A percentile compares a stretch with the other conserved stretches of the same genome.
Evolutionary conservation across 1,140 invertebrate genomes (phyloP).

Genomic region (Hylaeus volcanicus): DNA sequence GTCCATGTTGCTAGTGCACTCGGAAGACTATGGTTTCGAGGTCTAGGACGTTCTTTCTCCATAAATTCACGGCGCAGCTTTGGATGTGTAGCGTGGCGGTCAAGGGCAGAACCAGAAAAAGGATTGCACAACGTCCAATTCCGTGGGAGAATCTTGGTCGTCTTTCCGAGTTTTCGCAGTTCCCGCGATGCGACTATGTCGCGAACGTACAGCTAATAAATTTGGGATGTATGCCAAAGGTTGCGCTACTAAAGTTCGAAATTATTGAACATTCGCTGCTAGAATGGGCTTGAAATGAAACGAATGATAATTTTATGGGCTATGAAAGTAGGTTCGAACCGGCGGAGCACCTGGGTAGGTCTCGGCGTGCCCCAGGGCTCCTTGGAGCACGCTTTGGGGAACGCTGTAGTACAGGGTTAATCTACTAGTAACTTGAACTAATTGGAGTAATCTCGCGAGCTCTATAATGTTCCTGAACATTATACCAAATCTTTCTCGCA

Average conservation of each 20-base stretch:
- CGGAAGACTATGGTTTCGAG: too few species aligned
- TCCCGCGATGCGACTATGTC: background rate
- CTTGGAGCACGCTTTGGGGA: too few species aligned
- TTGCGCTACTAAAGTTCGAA: background rate
- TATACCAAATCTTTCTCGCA: too few species aligned
- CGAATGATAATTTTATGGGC: too few species aligned
- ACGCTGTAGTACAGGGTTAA: too few species aligned
- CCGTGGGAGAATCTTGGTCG: background rate
- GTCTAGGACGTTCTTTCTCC: conserved; percentile 1
- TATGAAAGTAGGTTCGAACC: too few species aligned
- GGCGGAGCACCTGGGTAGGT: too few species aligned
- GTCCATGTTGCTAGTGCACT: background rate
- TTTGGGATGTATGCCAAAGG: conserved; percentile 2
- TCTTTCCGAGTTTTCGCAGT: background rate
- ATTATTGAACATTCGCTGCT: background rate
- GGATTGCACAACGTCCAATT: background rate
- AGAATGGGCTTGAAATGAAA: too few species aligned
- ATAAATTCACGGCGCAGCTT: background rate
- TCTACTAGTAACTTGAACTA: too few species aligned
- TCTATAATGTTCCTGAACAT: too few species aligned
- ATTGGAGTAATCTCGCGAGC: too few species aligned
- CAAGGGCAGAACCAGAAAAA: background rate
- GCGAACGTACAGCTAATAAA: background rate
- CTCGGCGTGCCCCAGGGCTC: too few species aligned
- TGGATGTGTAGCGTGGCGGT: background rate